Evolutionary conservation across 2,113 vertebrate species (phyloP).

Genomic region (Alligator mississippiensis): DNA sequence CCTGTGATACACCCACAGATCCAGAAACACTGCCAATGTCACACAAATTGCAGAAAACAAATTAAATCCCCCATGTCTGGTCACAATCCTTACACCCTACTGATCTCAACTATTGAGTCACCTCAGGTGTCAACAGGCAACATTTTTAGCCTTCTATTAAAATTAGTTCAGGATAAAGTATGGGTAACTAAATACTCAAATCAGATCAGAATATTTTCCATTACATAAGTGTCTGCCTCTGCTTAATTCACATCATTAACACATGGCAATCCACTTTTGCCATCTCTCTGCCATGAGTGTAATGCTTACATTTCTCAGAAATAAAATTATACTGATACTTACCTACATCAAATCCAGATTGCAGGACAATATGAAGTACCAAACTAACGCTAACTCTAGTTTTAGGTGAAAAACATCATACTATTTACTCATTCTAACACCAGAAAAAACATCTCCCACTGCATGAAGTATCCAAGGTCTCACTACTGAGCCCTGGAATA

Average conservation of each 20-base stretch:
- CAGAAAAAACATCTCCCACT: constrained; percentile 21
- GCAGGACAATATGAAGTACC: constrained; percentile 31
- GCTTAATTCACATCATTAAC: constrained; percentile 44
- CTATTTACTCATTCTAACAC: neutral
- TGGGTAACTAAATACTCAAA: constrained; percentile 12
- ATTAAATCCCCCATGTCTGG: neutral
- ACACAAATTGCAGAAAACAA: neutral
- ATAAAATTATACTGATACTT: neutral
- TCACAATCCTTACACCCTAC: neutral
- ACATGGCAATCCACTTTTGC: constrained; percentile 21
- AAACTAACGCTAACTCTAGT: neutral
- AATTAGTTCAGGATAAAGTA: constrained; percentile 19
- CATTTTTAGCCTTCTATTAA: neutral
- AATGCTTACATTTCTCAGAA: constrained; percentile 42
- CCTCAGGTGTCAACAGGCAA: neutral
- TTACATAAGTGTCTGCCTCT: constrained; percentile 18
- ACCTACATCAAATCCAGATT: constrained; percentile 21
- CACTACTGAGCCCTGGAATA: neutral
- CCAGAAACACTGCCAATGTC: neutral
- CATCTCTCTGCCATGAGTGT: constrained; percentile 10
- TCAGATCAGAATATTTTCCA: constrained; percentile 33
- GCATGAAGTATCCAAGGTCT: neutral
- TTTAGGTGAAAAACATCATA: neutral
- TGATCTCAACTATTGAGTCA: neutral
- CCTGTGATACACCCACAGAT: neutral